Evolutionary conservation across 2,888 invertebrate genomes (phyloP), one percentile per base, ranked within the genome.

Genomic region (Drosophila stalkeri): DNA sequence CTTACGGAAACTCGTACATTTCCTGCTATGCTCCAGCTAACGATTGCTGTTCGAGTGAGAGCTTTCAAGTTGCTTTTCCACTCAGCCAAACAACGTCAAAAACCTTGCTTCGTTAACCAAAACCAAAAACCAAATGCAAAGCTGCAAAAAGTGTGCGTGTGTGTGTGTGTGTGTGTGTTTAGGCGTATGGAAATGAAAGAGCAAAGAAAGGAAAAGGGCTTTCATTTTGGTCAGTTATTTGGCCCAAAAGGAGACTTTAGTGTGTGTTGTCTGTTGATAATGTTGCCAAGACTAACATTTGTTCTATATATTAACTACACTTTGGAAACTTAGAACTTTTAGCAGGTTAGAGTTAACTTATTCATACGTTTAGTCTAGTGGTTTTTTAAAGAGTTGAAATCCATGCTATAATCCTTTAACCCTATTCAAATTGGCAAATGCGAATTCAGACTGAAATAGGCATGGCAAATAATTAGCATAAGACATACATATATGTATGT

Each of bases 1-100:
- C 84, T 86, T 80, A 61, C 80, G 68, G 75, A 86, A 70, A 68
- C 70, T 70, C 68, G 68, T 67, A 82, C 84, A 84, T 78, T 86
- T 84, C 86, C 84, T 83, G 86, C 77, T 59, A 75, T 52, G 54
- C 68, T 57, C 55, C 62, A 63, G 65, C 75, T 59, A 33, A 66
- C 75, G 55, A 55, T 64, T 49, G 65, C 75, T 62, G 73, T 76
- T 80, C 54, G 71, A 68, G 70, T 83, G 82, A 37, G 37, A 82
- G 80, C 68, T 76, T 80, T 82, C 82, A 82, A 84, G 79, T 82
- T 80, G 78, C 72, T 60, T 54, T 67, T 61, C 59, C 73, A 62
- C 68, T 63, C 59, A 49, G 44, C 44, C 59, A 41, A 75, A 76
- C 57, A 62, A 61, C 64, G 55, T 39, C n/a, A 69, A 65, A 65